Evolutionary conservation across 2,888 invertebrate species (phyloP), one percentile per base, ranked within the genome.

Genomic region (Orthosia cruda): DNA sequence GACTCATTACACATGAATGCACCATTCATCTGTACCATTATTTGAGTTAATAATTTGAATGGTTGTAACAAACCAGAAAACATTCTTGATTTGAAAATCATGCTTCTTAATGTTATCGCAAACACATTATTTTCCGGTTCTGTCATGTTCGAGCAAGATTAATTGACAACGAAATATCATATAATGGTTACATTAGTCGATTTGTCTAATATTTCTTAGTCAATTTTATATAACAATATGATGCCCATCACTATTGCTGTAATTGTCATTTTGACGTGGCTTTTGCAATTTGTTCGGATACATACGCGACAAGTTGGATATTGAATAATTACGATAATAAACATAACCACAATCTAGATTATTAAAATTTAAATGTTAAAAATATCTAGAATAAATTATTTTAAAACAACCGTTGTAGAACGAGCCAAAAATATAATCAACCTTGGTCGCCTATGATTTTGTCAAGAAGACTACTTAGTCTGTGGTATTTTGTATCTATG

Each of bases 201-300:
- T 40, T 26, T 4, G 3, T 4, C 3, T 15, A 4, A 15, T 2
- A 2, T 11, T 16, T 15, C 3, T 74, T 68, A 78, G 83, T 71
- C 32, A 65, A 79, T 68, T 81, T 61, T 16, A 0, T 9, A 4
- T 2, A 18, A 32, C 0, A 9, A 0, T 18, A 16, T 2, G 13
- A 26, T 20, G 13, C 0, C 0, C 73, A 59, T 52, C 85, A 66
- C 84, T 84, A 76, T n/a, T n/a, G 2, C 0, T 9, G 0, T 3
- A 63, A 58, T 61, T 79, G 72, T 85, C 85, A 85, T 61, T 84
- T 84, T 85, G 84, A 84, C 84, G 85, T 84, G 84, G 83, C 84
- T 54, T 3, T 50, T 18, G 15, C 5, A 45, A 32, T 58, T n/a
- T 57, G 68, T 77, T 83, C 61, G 77, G 72, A 77, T 77, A 77